phyloP scores from a whole-genome alignment of 2,888 invertebrate genomes.

The Lamellibrachia satsuma region DNA sequence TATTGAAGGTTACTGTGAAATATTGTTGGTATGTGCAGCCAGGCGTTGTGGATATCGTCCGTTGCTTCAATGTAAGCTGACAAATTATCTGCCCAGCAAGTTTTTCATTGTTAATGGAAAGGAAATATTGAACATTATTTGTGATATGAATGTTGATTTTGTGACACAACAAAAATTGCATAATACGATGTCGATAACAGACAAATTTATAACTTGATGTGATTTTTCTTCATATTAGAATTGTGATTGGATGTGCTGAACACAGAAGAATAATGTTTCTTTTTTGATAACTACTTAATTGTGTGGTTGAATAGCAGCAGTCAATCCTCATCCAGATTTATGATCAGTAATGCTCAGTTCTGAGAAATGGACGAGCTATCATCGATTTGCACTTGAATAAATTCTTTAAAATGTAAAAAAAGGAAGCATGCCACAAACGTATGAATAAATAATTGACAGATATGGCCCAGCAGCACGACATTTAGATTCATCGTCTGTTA shows the following conservation, averaged over 20 bases:
- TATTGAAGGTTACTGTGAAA: background rate
- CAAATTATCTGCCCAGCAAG: background rate
- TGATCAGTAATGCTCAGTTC: background rate
- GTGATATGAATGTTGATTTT: background rate
- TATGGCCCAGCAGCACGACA: background rate
- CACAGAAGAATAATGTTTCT: too few species aligned
- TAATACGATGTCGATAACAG: background rate
- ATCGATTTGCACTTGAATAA: background rate
- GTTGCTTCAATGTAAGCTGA: background rate
- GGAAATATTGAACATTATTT: conserved; percentile 9
- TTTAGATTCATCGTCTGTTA: background rate
- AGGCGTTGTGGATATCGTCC: background rate
- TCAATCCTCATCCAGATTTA: background rate
- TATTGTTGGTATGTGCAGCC: background rate
- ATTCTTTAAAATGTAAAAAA: conserved; percentile 7
- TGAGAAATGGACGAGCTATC: background rate
- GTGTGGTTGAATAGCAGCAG: too few species aligned
- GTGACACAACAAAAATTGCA: background rate
- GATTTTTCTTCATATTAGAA: background rate
- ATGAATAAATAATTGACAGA: conserved; percentile 4
- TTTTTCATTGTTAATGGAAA: background rate
- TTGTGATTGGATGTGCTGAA: background rate
- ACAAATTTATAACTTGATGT: background rate
- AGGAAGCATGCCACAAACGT: background rate
- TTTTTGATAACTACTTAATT: too few species aligned